phyloP scores from a whole-genome alignment of 64 coral and sea anemone species.

The Montipora cactus region DNA sequence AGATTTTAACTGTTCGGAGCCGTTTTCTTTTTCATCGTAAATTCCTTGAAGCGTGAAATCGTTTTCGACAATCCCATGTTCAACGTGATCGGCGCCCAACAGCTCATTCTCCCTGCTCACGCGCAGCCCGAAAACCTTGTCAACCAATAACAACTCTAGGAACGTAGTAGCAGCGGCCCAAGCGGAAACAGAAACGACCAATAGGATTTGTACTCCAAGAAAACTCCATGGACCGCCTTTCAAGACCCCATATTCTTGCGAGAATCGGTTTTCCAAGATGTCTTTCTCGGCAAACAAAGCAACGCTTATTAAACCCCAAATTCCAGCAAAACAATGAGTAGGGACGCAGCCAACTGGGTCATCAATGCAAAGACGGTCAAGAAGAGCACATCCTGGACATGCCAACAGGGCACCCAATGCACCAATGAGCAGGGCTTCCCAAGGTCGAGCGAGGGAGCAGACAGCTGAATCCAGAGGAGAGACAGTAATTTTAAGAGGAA shows the following conservation, averaged over 20 bases:
- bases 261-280: conserved; percentile 41
- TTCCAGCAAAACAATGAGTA: conserved; percentile 62
- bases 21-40: not conserved
- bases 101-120: conserved; percentile 62
- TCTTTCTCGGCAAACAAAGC: conserved; percentile 77
- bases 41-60: not conserved
- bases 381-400: conserved; percentile 42
- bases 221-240: conserved; percentile 81
- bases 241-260: conserved; percentile 71
- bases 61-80: conserved; percentile 60
- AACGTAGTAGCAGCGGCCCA: conserved; percentile 72
- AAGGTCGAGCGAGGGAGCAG: conserved; percentile 71
- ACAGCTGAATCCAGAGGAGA: conserved; percentile 52
- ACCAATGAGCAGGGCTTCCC: conserved; percentile 78
- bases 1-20: not conserved
- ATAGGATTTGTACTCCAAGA: conserved; percentile 60
- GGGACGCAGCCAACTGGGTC: conserved; percentile 81
- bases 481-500: no score
- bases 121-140: conserved; percentile 72
- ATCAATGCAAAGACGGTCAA: conserved; percentile 79
- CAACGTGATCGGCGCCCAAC: conserved; percentile 75
- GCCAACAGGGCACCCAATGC: conserved; percentile 70
- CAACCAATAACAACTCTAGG: conserved; percentile 62
- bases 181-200: conserved; percentile 4
- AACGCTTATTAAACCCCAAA: conserved; percentile 80